phyloP scores from a whole-genome alignment of 2,888 invertebrate species.

The Aelia acuminata region DNA sequence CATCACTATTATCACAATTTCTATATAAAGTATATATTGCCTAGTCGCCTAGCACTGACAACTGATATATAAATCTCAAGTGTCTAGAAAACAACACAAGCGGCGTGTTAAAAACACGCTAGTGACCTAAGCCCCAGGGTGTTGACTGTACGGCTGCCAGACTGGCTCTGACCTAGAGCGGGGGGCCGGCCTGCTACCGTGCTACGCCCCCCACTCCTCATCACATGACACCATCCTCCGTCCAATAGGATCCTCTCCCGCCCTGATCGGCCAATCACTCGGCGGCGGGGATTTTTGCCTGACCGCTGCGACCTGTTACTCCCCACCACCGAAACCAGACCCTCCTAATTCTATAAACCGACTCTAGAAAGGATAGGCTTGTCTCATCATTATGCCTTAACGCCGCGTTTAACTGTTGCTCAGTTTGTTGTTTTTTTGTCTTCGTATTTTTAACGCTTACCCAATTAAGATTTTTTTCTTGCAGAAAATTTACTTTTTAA shows the following conservation, averaged over 20 bases:
- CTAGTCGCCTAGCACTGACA: constrained; percentile 40
- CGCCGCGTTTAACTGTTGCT: constrained; percentile 46
- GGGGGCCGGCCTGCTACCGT: constrained; percentile 59
- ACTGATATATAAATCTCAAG: constrained; percentile 39
- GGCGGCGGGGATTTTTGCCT: constrained; percentile 31
- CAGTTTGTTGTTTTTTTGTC: neutral
- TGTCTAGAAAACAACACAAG: constrained; percentile 27
- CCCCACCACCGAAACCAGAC: constrained; percentile 57
- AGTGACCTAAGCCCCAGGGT: constrained; percentile 1
- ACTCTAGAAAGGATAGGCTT: constrained; percentile 50
- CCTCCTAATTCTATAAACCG: constrained; percentile 50
- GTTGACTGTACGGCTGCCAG: constrained; percentile 58
- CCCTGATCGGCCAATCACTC: constrained; percentile 48
- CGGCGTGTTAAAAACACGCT: constrained; percentile 26
- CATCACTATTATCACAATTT: constrained; percentile 68
- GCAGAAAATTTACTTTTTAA: neutral
- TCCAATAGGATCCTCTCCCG: constrained; percentile 64
- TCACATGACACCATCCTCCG: constrained; percentile 62
- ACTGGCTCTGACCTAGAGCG: constrained; percentile 61
- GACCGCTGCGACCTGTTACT: constrained; percentile 55
- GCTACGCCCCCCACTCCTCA: constrained; percentile 62
- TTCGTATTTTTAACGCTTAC: neutral
- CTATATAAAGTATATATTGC: neutral
- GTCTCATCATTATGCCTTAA: constrained; percentile 48
- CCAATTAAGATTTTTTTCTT: neutral